Percentiles rank a stretch among this genome's conserved stretches.
Evolutionary conservation across 2,113 vertebrate genomes (phyloP).

Genomic region (Cyanoliseus patagonus): DNA sequence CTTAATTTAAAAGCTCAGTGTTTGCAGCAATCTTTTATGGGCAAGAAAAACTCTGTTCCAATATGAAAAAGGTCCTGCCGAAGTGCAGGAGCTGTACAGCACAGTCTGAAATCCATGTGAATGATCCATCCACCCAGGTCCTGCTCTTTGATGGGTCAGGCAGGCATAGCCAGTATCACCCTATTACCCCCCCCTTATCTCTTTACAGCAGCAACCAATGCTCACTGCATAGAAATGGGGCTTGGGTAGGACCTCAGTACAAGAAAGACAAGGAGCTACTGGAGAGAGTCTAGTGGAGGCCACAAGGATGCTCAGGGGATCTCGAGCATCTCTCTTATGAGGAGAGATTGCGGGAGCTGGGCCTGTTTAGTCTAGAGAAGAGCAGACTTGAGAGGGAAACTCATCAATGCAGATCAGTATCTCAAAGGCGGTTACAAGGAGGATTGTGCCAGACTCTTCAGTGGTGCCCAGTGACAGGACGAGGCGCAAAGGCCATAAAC

Average conservation of each 20-base stretch:
- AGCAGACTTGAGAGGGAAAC: not conserved
- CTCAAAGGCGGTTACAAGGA: not conserved
- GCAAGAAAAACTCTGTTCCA: constrained; percentile 17
- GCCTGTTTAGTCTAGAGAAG: not conserved
- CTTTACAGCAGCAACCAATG: not conserved
- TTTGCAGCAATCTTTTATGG: constrained; percentile 13
- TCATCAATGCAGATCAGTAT: not conserved
- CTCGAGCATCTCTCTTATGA: not conserved
- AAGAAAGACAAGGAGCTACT: not conserved
- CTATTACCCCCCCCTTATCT: not conserved
- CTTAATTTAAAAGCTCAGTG: constrained; percentile 66
- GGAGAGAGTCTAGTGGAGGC: not conserved
- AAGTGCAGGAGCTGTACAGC: not conserved
- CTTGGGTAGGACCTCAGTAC: not conserved
- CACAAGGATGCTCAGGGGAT: not conserved
- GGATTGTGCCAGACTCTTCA: not conserved
- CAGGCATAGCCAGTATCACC: not conserved
- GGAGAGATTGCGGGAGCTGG: not conserved
- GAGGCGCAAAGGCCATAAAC: not conserved
- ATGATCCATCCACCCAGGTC: not conserved
- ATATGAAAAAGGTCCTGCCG: not conserved
- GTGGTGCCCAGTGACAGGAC: not conserved
- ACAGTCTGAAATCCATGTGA: not conserved
- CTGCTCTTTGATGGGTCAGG: not conserved
- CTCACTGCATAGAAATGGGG: accelerated